Base-by-base conservation (phyloP, 2,888 invertebrate species). In the Hesperia comma region DNA sequence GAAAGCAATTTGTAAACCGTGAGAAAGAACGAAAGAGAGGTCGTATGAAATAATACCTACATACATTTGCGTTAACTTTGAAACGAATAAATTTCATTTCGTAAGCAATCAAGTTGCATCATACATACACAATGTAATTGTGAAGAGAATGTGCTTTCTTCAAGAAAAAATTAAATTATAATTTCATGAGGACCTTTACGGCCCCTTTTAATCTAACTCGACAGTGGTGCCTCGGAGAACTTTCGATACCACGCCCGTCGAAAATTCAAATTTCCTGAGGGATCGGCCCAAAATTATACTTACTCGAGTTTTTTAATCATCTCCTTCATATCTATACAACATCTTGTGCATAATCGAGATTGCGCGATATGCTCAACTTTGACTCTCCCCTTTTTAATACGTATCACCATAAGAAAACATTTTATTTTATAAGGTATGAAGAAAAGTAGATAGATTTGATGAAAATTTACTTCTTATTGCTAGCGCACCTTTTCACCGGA, bases 91-190 rank as follows among this genome's bases (percentile, higher is more conserved):
- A 77, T 75, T 76, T 68, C 70, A 70, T 72, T 72, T 70, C 73
- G 63, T 69, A 63, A 68, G 74, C 76, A 79, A 78, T 77, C 70
- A 74, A 67, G 71, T 72, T 72, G 73, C 79, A 78, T 75, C 77
- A 79, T 82, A 79, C 79, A 82, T 82, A 82, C 75, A 76, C 74
- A 80, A 79, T 78, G 74, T 75, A 70, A 79, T 79, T 75, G 73
- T 72, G 72, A 76, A 74, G 70, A 73, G 74, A 79, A 78, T 73
- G 78, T 78, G 79, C 79, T 80, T 77, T 73, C 77, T 66, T 74
- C 64, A 73, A 66, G 54, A 76, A 79, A 78, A 90, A 90, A 90
- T 89, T 87, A 89, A 89, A 90, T 90, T 91, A 90, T 87, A 89
- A 90, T 90, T 90, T 90, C 90, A 89, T 89, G 88, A 89, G 87